Evolutionary conservation across 64 coral and sea anemone genomes (phyloP), one percentile per base, ranked within the genome.

Genomic region (Montipora foliosa): DNA sequence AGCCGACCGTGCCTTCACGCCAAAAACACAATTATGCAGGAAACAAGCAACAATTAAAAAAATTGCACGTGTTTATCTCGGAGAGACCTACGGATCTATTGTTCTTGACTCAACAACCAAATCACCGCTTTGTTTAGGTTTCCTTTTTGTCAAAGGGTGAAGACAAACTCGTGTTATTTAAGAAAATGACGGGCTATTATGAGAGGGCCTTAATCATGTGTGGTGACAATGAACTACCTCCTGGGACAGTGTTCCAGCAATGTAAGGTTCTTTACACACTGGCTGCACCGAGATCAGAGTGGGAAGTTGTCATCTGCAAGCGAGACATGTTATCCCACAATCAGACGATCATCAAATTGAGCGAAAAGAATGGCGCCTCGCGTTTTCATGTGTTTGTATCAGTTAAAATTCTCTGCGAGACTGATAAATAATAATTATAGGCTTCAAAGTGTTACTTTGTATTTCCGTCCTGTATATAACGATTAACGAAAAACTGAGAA

Each of bases 291-390:
- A 47, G 29, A 44, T 5, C 13, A 47, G 81, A 83, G 81, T 83
- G 82, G 82, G 82, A 86, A 86, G 70, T 86, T 86, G 82, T 86
- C 82, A 86, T 72, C 82, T 86, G 82, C 66, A n/a, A 45, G 45
- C 47, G 49, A 22, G 47, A 17, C 1, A 37, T 57, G 12, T 72
- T 86, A 49, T 10, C 7, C 5, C 46, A 71, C 45, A 72, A 86
- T 72, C 5, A 86, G 82, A 24, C 8, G 66, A 86, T 71, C 10
- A 62, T 69, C 68, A 72, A 66, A 86, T 60, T 50, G 45, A 49
- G 0, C 37, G 46, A 47, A 46, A 86, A 71, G 82, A 86, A 86
- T 72, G 82, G 67, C 46, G 44, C n/a, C 44, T 50, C 4, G 46
- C 49, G 5, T 49, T 86, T 86, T 69, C 82, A 71, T 17, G 80